Evolutionary conservation across 2,888 invertebrate genomes (phyloP).

Genomic region (Agonopterix arenella): DNA sequence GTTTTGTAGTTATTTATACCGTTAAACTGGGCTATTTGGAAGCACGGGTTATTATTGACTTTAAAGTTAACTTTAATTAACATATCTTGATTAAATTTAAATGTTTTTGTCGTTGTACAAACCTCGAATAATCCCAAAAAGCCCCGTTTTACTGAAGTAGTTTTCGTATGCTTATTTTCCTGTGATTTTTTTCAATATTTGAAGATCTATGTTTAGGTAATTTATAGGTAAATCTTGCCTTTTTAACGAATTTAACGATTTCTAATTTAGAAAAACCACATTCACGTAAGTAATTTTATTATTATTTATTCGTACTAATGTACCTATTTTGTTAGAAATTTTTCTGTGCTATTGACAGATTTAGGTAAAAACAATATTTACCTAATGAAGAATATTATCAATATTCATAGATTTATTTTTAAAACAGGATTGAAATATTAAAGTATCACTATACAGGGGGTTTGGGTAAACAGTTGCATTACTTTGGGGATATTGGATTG

Average conservation of each 20-base stretch:
- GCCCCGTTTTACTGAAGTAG: too few species aligned
- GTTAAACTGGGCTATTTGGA: too few species aligned
- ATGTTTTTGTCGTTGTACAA: too few species aligned
- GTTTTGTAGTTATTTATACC: too few species aligned
- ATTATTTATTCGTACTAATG: constrained; percentile 24
- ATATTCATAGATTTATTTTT: background rate
- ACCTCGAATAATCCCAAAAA: too few species aligned
- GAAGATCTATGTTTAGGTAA: constrained; percentile 19
- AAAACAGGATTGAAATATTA: too few species aligned
- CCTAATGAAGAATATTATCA: constrained; percentile 5
- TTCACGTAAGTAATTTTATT: constrained; percentile 7
- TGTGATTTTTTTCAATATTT: constrained; percentile 41
- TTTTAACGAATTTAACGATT: constrained; percentile 59
- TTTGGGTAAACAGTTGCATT: too few species aligned
- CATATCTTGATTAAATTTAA: too few species aligned
- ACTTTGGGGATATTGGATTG: too few species aligned
- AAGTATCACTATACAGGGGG: background rate
- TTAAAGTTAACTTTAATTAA: too few species aligned
- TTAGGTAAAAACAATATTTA: too few species aligned
- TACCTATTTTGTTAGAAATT: constrained; percentile 20
- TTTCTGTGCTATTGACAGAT: constrained; percentile 35
- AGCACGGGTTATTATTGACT: too few species aligned
- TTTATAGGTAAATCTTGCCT: constrained; percentile 42
- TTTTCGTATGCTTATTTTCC: constrained; percentile 9
- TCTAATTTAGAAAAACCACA: constrained; percentile 9